A percentile compares a stretch with the other conserved stretches of the same genome.
phyloP scores from a whole-genome alignment of 2,797 vertebrate genomes.

The Hypotaenidia philippensis region DNA sequence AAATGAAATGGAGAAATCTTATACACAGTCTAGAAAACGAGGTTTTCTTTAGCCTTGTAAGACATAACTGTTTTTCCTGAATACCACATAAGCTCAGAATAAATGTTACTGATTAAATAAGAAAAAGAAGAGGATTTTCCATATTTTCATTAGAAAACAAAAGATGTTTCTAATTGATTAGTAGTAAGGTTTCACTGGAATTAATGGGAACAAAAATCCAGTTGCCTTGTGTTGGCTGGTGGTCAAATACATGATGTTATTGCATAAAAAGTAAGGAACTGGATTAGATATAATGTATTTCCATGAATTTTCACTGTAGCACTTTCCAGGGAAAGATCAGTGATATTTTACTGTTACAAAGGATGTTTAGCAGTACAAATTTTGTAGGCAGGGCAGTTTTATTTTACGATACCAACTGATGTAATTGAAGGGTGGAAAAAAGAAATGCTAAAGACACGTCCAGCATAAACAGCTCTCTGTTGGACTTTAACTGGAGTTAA shows the following conservation, averaged over 20 bases:
- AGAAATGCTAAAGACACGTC: not conserved
- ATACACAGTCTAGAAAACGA: not conserved
- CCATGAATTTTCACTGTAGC: not conserved
- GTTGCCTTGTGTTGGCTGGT: not conserved
- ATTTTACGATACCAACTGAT: not conserved
- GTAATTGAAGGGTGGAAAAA: fast-evolving
- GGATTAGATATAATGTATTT: not conserved
- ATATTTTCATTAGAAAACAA: not conserved
- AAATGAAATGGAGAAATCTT: not conserved
- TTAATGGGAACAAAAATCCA: not conserved
- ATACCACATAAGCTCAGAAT: not conserved
- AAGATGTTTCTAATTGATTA: not conserved
- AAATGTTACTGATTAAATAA: not conserved
- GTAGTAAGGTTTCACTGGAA: not conserved
- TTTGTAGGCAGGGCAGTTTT: not conserved
- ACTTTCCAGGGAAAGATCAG: not conserved
- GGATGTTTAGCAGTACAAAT: not conserved
- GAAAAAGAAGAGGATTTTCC: not conserved
- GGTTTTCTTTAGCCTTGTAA: not conserved
- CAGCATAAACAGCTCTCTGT: not conserved
- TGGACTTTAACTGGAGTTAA: not conserved
- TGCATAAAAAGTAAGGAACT: not conserved
- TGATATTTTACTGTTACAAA: not conserved
- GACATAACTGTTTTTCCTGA: not conserved
- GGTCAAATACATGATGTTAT: not conserved